Conservation (phyloP, 2,113 vertebrate species). For the Brevimyrus niger region DNA sequence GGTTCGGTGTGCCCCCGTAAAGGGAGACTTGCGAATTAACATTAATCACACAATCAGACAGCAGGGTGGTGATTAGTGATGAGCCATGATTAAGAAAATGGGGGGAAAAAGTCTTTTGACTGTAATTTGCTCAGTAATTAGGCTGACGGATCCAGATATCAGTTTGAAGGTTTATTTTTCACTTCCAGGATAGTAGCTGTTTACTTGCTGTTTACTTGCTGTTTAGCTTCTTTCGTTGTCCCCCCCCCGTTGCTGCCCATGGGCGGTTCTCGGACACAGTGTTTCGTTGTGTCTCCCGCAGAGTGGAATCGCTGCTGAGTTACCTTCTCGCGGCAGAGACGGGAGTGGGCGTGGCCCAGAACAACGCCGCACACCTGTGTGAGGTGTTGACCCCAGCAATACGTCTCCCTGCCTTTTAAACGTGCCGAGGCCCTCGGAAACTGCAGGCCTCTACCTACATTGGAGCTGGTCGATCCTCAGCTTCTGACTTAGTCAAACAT, state of each 20-base stretch:
- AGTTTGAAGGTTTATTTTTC: background rate
- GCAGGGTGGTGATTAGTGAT: background rate
- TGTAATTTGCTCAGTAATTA: background rate
- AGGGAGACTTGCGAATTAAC: background rate
- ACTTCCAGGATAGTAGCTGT: background rate
- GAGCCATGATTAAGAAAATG: background rate
- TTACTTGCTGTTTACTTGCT: background rate
- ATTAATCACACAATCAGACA: background rate
- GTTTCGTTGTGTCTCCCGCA: conserved; percentile 37
- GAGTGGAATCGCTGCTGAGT: conserved; percentile 76
- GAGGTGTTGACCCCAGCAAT: conserved; percentile 47
- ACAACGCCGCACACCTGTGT: conserved; percentile 82
- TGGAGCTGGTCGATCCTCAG: background rate
- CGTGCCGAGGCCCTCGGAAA: background rate
- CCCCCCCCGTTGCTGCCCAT: background rate
- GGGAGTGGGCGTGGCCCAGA: conserved; percentile 84
- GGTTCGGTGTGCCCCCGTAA: background rate
- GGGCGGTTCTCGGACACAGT: too few species aligned
- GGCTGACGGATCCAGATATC: background rate
- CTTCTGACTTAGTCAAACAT: background rate
- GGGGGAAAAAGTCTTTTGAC: background rate
- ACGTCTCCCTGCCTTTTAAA: background rate
- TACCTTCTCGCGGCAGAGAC: conserved; percentile 81
- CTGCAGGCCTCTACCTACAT: background rate
- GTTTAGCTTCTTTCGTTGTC: too few species aligned